phyloP scores from a whole-genome alignment of 2,888 invertebrate species.

The Darwinula stevensoni region DNA sequence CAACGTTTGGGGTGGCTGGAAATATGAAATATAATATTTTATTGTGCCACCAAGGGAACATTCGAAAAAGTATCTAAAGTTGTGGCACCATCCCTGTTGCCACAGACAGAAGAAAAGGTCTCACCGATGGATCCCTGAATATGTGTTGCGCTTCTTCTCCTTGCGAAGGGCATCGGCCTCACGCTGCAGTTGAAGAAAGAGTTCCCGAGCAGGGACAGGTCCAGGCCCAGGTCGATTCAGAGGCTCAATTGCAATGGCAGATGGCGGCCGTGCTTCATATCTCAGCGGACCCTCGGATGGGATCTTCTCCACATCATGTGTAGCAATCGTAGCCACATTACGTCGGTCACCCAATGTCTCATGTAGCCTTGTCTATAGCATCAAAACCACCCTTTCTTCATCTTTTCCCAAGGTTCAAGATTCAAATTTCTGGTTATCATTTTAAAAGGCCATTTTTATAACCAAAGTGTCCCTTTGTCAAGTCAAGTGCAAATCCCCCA shows the following conservation, averaged over 20 bases:
- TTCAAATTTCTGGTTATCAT: too few relatives aligned
- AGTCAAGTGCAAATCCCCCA: too few relatives aligned
- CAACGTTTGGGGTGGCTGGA: too few relatives aligned
- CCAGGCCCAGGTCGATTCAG: slow-evolving; percentile 28
- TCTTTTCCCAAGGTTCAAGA: too few relatives aligned
- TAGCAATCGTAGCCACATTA: slow-evolving; percentile 46
- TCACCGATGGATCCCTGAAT: slow-evolving; percentile 48
- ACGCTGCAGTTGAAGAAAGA: slow-evolving; percentile 32
- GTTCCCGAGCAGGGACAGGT: slow-evolving; percentile 29
- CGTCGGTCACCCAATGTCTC: slow-evolving; percentile 45
- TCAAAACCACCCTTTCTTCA: too few relatives aligned
- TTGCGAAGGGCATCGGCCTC: slow-evolving; percentile 52
- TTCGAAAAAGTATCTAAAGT: background rate
- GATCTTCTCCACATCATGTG: slow-evolving; percentile 40
- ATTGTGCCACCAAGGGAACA: too few relatives aligned
- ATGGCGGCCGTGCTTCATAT: slow-evolving; percentile 36
- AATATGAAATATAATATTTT: too few relatives aligned
- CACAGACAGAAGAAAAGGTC: slow-evolving; percentile 8
- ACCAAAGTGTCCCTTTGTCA: too few relatives aligned
- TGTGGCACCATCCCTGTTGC: too few relatives aligned
- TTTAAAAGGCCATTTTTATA: too few relatives aligned
- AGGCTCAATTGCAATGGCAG: slow-evolving; percentile 31
- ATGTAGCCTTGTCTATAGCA: slow-evolving; percentile 32
- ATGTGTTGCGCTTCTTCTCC: slow-evolving; percentile 49
- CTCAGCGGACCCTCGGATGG: slow-evolving; percentile 23